Evolutionary conservation across 1,140 invertebrate genomes (phyloP).

Genomic region (Stegodyphus dumicola): DNA sequence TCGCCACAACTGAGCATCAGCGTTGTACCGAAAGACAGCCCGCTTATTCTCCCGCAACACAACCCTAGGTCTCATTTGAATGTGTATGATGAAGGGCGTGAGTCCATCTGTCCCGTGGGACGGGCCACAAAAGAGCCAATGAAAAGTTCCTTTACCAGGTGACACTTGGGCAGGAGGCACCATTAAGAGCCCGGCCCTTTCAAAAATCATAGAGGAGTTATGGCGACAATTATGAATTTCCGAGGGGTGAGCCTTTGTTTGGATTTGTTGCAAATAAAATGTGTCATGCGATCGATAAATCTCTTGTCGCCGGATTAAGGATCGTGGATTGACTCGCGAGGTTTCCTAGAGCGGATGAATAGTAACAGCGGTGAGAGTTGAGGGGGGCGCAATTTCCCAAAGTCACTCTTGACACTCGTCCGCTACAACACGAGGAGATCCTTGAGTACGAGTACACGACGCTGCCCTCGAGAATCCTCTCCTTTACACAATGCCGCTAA

Average conservation of each 20-base stretch:
- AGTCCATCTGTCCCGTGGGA: slow-evolving; percentile 53
- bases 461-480: slow-evolving; percentile 25
- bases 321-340: slow-evolving; percentile 23
- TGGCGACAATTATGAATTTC: slow-evolving; percentile 59
- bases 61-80: slow-evolving; percentile 34
- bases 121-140: slow-evolving; percentile 43
- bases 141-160: slow-evolving; percentile 21
- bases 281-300: slow-evolving; percentile 44
- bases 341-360: neutral
- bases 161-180: slow-evolving; percentile 7
- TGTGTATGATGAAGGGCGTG: slow-evolving; percentile 52
- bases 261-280: slow-evolving; percentile 31
- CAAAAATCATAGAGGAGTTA: slow-evolving; percentile 41
- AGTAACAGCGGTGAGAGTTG: slow-evolving; percentile 25
- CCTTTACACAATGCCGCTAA: slow-evolving; percentile 31
- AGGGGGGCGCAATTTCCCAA: slow-evolving; percentile 39
- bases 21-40: no score
- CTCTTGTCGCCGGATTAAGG: slow-evolving; percentile 32
- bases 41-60: neutral
- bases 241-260: slow-evolving; percentile 24
- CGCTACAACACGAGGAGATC: slow-evolving; percentile 3
- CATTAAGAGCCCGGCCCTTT: slow-evolving; percentile 28
- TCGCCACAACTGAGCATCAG: no score
- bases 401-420: slow-evolving; percentile 10
- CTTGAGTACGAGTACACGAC: slow-evolving; percentile 20